Evolutionary conservation across 2,113 vertebrate species (phyloP).

Genomic region (Pseudopipra pipra): DNA sequence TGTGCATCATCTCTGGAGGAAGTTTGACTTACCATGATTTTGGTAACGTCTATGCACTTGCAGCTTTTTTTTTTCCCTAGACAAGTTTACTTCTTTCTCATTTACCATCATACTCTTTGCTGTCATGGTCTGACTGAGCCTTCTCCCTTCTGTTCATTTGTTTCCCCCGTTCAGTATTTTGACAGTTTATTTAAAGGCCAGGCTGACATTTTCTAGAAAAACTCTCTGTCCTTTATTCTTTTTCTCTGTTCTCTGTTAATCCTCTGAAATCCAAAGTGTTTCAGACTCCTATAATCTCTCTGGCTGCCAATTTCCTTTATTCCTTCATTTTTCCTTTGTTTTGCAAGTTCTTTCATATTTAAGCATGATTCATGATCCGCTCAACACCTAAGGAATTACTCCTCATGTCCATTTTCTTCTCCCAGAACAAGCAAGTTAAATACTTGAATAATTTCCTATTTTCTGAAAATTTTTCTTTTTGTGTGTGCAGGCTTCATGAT

Average conservation of each 20-base stretch:
- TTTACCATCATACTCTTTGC: neutral
- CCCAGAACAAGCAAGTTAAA: fast-evolving
- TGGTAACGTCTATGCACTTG: neutral
- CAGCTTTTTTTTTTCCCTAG: neutral
- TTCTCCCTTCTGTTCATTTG: neutral
- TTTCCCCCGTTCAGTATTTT: neutral
- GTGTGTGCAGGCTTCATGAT: neutral
- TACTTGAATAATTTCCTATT: neutral
- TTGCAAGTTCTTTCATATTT: neutral
- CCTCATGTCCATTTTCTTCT: neutral
- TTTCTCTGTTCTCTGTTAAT: neutral
- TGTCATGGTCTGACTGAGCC: neutral
- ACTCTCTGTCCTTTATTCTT: neutral
- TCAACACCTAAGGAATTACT: neutral
- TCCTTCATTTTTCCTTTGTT: neutral
- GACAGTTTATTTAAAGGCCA: neutral
- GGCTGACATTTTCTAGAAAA: neutral
- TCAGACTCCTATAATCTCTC: neutral
- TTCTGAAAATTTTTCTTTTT: neutral
- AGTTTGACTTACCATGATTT: neutral
- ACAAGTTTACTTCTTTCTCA: neutral
- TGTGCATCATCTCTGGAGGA: neutral
- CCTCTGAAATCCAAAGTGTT: neutral
- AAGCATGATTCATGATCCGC: neutral
- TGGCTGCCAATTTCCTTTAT: neutral